Base-by-base conservation (phyloP, 2,797 vertebrate genomes). In the Hydrophis major region DNA sequence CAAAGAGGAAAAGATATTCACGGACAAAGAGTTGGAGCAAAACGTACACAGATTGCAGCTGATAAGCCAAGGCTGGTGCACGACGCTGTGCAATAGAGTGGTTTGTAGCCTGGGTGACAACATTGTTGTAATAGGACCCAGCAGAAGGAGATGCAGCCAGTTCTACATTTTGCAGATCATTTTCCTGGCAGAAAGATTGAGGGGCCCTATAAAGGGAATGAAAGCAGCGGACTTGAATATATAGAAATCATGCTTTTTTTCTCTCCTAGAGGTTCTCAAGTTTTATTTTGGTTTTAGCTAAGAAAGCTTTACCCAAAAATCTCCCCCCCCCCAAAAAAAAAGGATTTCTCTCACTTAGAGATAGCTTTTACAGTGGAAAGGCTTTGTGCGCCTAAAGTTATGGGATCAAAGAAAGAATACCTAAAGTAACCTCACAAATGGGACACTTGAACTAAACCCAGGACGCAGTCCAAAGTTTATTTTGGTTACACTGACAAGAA, bases 141-240 rank as follows among this genome's bases (percentile, higher is more conserved):
- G 90, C 78, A 94, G 94, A 89, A 92, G 93, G 94, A 90, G 89
- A 91, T 93, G n/a, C 4, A 92, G 94, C 94, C 0, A 0, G 95
- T 10, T 87, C 92, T 94, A 59, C 90, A 69, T 93, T 95, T 90
- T 91, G 92, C 94, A 93, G 94, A 93, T 59, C 93, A 92, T 69
- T 93, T 92, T 92, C 93, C 94, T 96, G 96, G 96, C 96, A 93
- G 92, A 88, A 66, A 57, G 92, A 94, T 93, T 63, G 87, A 94
- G 95, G 93, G 97, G 97, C 97, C 96, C 94, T 0, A 50, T 86
- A 1, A 37, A 96, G 97, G 97, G 96, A 95, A 66, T 86, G 6
- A 90, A 89, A 42, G 95, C 32, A 0, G 37, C 93, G 10, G 22
- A 95, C 14, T 95, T 91, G 90, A 6, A 55, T 93, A 32, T 0